phyloP scores from a whole-genome alignment of 2,888 invertebrate genomes.

The Brachylomia viminalis region DNA sequence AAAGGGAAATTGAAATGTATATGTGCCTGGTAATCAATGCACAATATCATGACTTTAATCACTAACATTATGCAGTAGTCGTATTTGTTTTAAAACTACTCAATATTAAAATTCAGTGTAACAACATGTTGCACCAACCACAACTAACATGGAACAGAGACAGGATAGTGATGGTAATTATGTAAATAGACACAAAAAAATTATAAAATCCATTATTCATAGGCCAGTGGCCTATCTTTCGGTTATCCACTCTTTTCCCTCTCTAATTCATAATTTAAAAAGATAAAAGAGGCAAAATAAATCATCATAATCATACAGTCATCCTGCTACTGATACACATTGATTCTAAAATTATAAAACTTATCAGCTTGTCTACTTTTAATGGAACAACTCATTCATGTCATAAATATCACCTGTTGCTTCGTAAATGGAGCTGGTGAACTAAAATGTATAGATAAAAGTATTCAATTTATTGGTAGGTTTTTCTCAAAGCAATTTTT shows the following conservation, averaged over 20 bases:
- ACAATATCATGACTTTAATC: not conserved
- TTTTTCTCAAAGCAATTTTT: not conserved
- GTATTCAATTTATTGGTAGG: not conserved
- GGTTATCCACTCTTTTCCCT: not conserved
- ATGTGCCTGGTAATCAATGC: conserved; percentile 27
- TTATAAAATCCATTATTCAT: not conserved
- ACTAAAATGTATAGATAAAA: not conserved
- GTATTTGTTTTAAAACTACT: not conserved
- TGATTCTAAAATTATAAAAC: not conserved
- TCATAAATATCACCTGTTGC: conserved; percentile 19
- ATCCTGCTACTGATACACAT: not conserved
- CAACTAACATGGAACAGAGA: not conserved
- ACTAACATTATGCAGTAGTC: not conserved
- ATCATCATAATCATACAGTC: not conserved
- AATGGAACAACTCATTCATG: conserved; percentile 3
- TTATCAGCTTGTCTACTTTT: not conserved
- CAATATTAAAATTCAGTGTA: not conserved
- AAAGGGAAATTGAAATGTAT: conserved; percentile 21
- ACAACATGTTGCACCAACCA: not conserved
- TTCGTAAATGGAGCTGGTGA: not conserved
- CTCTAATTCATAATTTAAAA: not conserved
- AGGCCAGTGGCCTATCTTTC: not conserved
- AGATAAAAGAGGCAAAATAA: not conserved
- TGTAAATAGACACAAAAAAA: no score
- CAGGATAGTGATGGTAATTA: no score